These are phyloP conservation scores for Tetramorium bicarinatum DNA, from an alignment of 2,888 invertebrate species.

Conservation along the genomic window DNA sequence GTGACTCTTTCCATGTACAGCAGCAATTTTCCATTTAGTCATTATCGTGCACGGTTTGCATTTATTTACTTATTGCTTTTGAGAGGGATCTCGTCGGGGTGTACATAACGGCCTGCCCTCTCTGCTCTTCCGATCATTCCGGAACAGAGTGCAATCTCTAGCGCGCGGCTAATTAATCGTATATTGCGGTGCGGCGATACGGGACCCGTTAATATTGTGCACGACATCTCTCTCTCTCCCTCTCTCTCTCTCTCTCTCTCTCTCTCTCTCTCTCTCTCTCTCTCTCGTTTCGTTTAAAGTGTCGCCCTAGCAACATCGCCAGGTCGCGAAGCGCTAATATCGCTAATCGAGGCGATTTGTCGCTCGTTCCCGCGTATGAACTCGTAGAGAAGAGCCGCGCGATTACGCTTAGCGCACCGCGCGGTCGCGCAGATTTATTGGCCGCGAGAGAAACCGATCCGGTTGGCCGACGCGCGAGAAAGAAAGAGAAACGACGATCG, in stretches of 20 bases:
- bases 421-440: conserved; percentile 30
- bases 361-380: conserved; percentile 22
- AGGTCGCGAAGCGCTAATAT: conserved; percentile 34
- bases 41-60: conserved; percentile 4
- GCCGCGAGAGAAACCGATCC: conserved; percentile 33
- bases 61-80: conserved; percentile 1
- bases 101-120: conserved; percentile 1
- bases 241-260: not conserved
- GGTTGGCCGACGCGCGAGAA: not conserved
- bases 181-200: conserved; percentile 21
- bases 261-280: not conserved
- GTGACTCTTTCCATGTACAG: not conserved
- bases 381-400: conserved; percentile 22
- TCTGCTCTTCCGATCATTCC: conserved; percentile 18
- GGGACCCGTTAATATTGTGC: conserved; percentile 30
- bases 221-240: not conserved
- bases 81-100: not conserved
- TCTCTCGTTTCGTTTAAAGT: conserved; percentile 19
- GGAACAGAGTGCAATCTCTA: conserved; percentile 29
- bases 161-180: conserved; percentile 48
- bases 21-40: not conserved
- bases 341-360: conserved; percentile 48
- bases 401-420: conserved; percentile 24
- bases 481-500: conserved; percentile 32
- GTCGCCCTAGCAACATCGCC: not conserved